phyloP scores from a whole-genome alignment of 2,113 vertebrate genomes.

The Oryzias woworae region DNA sequence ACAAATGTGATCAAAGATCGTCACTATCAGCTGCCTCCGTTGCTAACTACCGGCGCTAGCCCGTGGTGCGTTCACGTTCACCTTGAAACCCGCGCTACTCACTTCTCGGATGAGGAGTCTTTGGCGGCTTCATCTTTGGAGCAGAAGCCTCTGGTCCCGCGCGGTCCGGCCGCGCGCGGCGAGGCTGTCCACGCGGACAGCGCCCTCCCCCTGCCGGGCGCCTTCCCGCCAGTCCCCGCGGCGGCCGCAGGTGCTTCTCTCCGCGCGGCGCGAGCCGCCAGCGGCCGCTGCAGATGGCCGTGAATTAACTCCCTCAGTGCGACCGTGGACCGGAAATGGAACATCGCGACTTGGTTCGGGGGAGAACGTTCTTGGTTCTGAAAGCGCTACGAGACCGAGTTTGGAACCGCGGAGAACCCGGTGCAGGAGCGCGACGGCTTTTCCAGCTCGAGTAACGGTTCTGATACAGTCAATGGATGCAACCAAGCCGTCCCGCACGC shows the following conservation, averaged over 20 bases:
- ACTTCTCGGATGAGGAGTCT: slow-evolving; percentile 72
- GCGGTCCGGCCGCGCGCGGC: background rate
- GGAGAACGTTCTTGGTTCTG: background rate
- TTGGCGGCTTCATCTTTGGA: slow-evolving; percentile 60
- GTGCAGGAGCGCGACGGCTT: background rate
- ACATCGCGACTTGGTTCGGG: slow-evolving; percentile 65
- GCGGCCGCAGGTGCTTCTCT: background rate
- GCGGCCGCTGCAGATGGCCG: slow-evolving; percentile 47
- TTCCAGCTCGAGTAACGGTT: slow-evolving; percentile 40
- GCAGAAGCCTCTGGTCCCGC: slow-evolving; percentile 59
- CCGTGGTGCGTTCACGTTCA: background rate
- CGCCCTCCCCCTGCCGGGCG: slow-evolving; percentile 15
- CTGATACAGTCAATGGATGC: background rate
- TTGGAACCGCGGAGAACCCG: background rate
- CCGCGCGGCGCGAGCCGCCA: slow-evolving; percentile 35
- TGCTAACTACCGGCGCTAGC: too few species aligned
- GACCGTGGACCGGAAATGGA: slow-evolving; percentile 72
- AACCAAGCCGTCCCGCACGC: slow-evolving; percentile 22
- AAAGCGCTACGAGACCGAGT: background rate
- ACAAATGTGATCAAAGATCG: too few species aligned
- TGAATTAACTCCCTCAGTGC: slow-evolving; percentile 71
- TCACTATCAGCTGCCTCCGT: too few species aligned
- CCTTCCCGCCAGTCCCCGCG: slow-evolving; percentile 19
- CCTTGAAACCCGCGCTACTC: slow-evolving; percentile 52
- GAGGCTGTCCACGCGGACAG: slow-evolving; percentile 32